Conservation (phyloP, 2,113 vertebrate genomes). For the Alethe castanea region DNA sequence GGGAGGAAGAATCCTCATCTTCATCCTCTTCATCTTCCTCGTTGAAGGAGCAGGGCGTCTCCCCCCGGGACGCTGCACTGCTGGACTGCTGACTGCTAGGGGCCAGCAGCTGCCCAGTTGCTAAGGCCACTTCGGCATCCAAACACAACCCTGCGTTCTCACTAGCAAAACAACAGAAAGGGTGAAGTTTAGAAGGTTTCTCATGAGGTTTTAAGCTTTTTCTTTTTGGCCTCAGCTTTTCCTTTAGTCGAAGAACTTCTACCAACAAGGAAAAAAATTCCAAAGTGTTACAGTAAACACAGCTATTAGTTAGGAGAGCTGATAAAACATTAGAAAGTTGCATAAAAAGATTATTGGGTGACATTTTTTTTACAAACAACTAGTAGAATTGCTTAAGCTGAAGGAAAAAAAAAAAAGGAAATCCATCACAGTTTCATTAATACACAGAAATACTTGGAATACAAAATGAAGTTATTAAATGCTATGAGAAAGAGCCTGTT, state of each 20-base stretch:
- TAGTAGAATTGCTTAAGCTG: not conserved
- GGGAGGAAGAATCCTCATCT: slow-evolving; percentile 79
- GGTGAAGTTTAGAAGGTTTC: not conserved
- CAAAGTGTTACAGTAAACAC: not conserved
- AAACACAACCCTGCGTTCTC: slow-evolving; percentile 71
- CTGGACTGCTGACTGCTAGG: slow-evolving; percentile 77
- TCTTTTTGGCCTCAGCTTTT: not conserved
- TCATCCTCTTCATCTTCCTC: slow-evolving; percentile 84
- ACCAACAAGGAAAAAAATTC: not conserved
- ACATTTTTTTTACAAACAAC: not conserved
- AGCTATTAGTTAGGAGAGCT: not conserved
- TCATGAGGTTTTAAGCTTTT: not conserved
- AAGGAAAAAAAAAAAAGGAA: not conserved
- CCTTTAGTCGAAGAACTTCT: not conserved
- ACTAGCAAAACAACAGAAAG: slow-evolving; percentile 66
- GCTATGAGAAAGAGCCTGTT: not conserved
- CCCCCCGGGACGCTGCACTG: slow-evolving; percentile 77
- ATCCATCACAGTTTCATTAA: not conserved
- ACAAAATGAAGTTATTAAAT: not conserved
- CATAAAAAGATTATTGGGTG: not conserved
- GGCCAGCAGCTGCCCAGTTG: slow-evolving; percentile 70
- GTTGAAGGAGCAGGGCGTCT: slow-evolving; percentile 84
- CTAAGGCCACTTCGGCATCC: slow-evolving; percentile 80
- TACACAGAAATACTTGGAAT: not conserved
- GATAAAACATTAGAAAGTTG: not conserved